These are phyloP conservation scores for Prosopocoilus inquinatus DNA, from an alignment of 2,888 invertebrate species.

Conservation along the genomic window DNA sequence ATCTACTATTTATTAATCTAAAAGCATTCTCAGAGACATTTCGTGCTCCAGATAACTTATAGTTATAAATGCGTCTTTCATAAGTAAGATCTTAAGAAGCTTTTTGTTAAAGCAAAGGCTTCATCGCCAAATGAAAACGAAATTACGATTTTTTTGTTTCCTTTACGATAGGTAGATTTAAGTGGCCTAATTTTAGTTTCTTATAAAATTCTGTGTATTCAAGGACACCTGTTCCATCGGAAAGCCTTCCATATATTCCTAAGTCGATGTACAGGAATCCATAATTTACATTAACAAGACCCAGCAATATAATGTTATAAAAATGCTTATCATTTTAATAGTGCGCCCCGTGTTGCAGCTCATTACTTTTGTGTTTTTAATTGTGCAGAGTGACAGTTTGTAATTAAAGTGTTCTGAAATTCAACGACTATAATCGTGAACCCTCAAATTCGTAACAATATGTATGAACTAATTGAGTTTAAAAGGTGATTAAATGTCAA, in stretches of 20 bases:
- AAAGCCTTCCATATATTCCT: constrained; percentile 6
- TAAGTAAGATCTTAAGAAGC: constrained; percentile 17
- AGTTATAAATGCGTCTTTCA: no score
- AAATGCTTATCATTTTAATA: constrained; percentile 4
- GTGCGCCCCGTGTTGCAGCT: neutral
- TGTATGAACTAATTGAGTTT: neutral
- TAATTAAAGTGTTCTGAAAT: no score
- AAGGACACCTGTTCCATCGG: constrained; percentile 8
- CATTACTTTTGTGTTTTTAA: no score
- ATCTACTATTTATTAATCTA: no score
- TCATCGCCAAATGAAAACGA: neutral
- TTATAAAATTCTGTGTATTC: constrained; percentile 6
- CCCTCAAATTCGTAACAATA: no score
- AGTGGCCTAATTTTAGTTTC: neutral
- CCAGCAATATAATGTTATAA: constrained; percentile 8
- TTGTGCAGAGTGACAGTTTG: no score
- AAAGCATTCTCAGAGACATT: no score
- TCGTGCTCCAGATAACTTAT: no score
- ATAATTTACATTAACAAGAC: constrained; percentile 1
- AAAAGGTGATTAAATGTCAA: neutral
- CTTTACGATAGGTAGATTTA: neutral
- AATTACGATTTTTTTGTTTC: no score
- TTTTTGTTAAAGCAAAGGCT: constrained; percentile 3
- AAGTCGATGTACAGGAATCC: constrained; percentile 3
- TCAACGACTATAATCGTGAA: no score